phyloP scores from a whole-genome alignment of 2,113 vertebrate genomes.

The Cebus imitator region DNA sequence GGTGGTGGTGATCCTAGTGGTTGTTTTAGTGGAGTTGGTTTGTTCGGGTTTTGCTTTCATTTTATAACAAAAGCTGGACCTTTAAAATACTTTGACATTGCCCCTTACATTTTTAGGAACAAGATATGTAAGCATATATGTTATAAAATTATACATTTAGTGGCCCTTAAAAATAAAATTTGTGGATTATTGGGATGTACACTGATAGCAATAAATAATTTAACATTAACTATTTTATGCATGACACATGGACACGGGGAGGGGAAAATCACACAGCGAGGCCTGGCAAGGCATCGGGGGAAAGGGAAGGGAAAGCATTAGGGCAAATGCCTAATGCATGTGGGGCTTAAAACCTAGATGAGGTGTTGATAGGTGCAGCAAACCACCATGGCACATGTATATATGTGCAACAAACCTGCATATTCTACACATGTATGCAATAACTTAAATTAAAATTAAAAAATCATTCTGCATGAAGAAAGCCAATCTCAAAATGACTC shows the following conservation, averaged over 20 bases:
- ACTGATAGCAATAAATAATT: background rate
- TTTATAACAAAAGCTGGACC: background rate
- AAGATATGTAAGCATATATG: background rate
- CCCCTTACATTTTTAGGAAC: background rate
- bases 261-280: too few relatives aligned
- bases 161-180: background rate
- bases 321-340: too few relatives aligned
- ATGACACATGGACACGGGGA: too few relatives aligned
- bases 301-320: too few relatives aligned
- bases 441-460: background rate
- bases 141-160: background rate
- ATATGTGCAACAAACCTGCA: too few relatives aligned
- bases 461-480: background rate
- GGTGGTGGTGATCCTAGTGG: too few relatives aligned
- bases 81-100: background rate
- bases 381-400: too few relatives aligned
- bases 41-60: slow-evolving; percentile 12
- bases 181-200: background rate
- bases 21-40: background rate
- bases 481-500: background rate
- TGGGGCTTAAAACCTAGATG: too few relatives aligned
- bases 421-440: too few relatives aligned
- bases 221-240: background rate
- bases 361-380: too few relatives aligned
- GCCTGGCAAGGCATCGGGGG: too few relatives aligned